A percentile compares a stretch with the other conserved stretches of the same genome.
These are phyloP conservation scores for Sussaba pulchella DNA, from an alignment of 2,888 invertebrate species.

Conservation along the genomic window DNA sequence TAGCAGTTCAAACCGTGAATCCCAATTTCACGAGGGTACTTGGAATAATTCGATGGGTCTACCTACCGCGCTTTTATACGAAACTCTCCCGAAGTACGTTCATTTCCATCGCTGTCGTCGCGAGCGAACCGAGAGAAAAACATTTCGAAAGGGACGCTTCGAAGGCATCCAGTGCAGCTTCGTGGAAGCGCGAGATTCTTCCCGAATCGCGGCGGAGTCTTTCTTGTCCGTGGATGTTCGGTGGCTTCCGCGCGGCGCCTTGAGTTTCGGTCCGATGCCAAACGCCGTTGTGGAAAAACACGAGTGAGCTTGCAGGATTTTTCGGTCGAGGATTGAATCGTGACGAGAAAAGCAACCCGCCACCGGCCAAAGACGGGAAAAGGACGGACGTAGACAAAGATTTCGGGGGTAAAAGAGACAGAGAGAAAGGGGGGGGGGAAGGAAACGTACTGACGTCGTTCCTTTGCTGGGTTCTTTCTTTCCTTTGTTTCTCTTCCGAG, in stretches of 20 bases:
- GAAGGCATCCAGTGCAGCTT: too few relatives aligned
- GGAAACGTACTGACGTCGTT: conserved; percentile 17
- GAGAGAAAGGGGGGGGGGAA: conserved; percentile 4
- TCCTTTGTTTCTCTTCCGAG: not conserved
- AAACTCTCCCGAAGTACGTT: not conserved
- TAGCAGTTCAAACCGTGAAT: conserved; percentile 44
- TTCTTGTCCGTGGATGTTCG: not conserved
- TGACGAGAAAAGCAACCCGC: conserved; percentile 59
- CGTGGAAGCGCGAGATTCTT: not conserved
- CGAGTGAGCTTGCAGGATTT: conserved; percentile 25
- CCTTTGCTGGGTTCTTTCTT: conserved; percentile 32
- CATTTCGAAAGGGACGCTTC: not conserved
- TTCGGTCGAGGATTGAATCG: conserved; percentile 41
- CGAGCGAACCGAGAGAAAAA: not conserved
- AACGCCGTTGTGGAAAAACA: not conserved
- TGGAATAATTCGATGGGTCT: conserved; percentile 60
- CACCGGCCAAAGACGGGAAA: not conserved
- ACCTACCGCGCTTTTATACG: conserved; percentile 51
- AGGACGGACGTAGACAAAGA: too few relatives aligned
- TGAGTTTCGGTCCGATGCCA: conserved; percentile 1
- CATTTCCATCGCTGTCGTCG: not conserved
- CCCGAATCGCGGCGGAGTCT: not conserved
- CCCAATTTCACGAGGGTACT: conserved; percentile 56
- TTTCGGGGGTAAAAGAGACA: conserved; percentile 6
- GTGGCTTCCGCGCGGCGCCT: not conserved